A percentile compares a stretch with the other conserved stretches of the same genome.
Conservation (phyloP, 2,113 vertebrate genomes). For the Alces alces region DNA sequence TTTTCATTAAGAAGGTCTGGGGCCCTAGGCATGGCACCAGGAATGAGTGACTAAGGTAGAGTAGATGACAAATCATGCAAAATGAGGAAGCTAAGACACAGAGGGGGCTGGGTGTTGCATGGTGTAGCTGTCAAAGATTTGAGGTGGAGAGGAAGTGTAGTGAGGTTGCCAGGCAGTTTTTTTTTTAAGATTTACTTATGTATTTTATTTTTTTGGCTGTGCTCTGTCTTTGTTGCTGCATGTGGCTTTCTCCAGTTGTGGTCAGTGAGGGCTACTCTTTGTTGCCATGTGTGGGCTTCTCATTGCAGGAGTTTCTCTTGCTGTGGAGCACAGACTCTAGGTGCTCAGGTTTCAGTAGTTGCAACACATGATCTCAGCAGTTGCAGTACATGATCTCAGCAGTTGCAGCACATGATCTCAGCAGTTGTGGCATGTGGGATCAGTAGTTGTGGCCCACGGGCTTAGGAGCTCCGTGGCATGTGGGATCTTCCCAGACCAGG, state of each 20-base stretch:
- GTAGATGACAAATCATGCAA: background rate
- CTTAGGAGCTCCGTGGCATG: background rate
- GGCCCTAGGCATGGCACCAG: background rate
- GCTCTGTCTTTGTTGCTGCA: background rate
- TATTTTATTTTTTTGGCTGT: background rate
- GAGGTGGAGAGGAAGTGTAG: background rate
- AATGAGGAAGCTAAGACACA: background rate
- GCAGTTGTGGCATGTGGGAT: background rate
- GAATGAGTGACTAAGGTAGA: background rate
- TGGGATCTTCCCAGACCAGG: background rate
- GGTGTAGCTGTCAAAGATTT: background rate
- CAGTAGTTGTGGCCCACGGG: background rate
- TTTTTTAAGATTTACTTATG: background rate
- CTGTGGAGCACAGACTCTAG: background rate
- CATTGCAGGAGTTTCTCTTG: background rate
- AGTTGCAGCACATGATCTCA: background rate
- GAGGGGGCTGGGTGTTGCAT: background rate
- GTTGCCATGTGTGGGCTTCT: background rate
- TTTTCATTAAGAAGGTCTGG: background rate
- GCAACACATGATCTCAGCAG: background rate
- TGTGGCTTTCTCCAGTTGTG: background rate
- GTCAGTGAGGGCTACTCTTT: background rate
- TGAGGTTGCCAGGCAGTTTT: background rate
- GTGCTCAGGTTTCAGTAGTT: background rate
- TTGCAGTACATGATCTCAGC: background rate